These are phyloP conservation scores for Isurus oxyrinchus DNA, from an alignment of 2,113 vertebrate species.

Conservation along the genomic window DNA sequence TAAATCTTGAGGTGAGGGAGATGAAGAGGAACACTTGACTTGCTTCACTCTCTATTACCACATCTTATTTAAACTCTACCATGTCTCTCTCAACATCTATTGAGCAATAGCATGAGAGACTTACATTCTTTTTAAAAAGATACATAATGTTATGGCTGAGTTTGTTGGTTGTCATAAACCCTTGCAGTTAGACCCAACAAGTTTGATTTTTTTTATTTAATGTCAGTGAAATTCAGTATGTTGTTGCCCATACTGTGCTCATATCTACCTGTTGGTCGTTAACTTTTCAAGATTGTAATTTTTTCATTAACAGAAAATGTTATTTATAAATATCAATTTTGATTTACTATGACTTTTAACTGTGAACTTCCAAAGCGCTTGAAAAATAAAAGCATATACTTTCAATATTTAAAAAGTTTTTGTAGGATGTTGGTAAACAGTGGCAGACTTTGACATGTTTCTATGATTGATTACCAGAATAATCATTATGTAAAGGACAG, in stretches of 20 bases:
- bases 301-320: not conserved
- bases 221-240: not conserved
- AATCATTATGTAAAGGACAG: not conserved
- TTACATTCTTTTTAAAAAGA: not conserved
- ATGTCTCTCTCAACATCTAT: not conserved
- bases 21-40: not conserved
- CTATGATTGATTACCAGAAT: not conserved
- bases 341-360: too few species aligned
- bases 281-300: not conserved
- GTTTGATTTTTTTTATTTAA: not conserved
- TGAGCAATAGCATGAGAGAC: not conserved
- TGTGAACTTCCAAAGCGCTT: too few species aligned
- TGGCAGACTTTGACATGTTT: not conserved
- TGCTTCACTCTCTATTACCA: not conserved
- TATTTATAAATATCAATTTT: not conserved
- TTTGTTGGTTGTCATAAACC: not conserved
- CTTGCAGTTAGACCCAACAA: not conserved
- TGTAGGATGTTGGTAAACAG: not conserved
- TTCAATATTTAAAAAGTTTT: not conserved
- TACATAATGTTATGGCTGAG: not conserved
- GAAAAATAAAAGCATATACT: too few species aligned
- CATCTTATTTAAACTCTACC: not conserved
- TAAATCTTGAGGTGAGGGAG: not conserved
- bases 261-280: not conserved
- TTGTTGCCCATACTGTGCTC: not conserved